Evolutionary conservation across 2,888 invertebrate species (phyloP).

Genomic region (Meliscaeva auricollis): DNA sequence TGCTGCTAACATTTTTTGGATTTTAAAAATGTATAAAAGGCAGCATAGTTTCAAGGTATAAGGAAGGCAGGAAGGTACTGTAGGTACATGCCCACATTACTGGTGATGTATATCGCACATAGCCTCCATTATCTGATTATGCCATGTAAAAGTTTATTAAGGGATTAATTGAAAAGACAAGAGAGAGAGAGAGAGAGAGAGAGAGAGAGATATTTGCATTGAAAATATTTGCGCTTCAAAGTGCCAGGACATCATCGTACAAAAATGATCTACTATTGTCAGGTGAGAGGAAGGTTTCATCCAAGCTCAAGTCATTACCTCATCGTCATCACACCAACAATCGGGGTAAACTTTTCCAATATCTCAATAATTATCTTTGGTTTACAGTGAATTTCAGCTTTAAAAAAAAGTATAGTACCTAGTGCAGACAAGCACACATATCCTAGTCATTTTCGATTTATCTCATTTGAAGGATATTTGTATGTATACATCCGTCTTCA

Average conservation of each 20-base stretch:
- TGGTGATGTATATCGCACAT: slow-evolving; percentile 6
- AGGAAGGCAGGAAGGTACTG: not conserved
- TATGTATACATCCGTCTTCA: not conserved
- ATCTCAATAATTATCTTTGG: slow-evolving; percentile 61
- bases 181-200: slow-evolving; percentile 7
- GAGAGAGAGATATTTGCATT: slow-evolving; percentile 39
- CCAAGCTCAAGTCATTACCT: not conserved
- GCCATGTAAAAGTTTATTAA: slow-evolving; percentile 59
- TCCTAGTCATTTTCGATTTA: not conserved
- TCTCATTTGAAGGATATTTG: slow-evolving; percentile 17
- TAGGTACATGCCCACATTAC: slow-evolving; percentile 13
- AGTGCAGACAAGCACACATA: not conserved
- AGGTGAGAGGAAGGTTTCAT: not conserved
- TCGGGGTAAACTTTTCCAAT: slow-evolving; percentile 67
- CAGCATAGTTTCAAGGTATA: slow-evolving; percentile 8
- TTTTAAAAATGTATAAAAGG: slow-evolving; percentile 49
- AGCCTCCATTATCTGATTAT: slow-evolving; percentile 67
- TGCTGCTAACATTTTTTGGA: slow-evolving; percentile 50
- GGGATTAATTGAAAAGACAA: slow-evolving; percentile 63
- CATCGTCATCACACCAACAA: slow-evolving; percentile 27
- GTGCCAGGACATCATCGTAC: slow-evolving; percentile 14
- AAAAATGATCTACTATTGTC: slow-evolving; percentile 41
- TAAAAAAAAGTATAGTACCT: not conserved
- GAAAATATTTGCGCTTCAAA: slow-evolving; percentile 64
- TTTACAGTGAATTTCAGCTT: slow-evolving; percentile 41